Conservation (phyloP, 2,888 invertebrate species). For the Serrognathus titanus region DNA sequence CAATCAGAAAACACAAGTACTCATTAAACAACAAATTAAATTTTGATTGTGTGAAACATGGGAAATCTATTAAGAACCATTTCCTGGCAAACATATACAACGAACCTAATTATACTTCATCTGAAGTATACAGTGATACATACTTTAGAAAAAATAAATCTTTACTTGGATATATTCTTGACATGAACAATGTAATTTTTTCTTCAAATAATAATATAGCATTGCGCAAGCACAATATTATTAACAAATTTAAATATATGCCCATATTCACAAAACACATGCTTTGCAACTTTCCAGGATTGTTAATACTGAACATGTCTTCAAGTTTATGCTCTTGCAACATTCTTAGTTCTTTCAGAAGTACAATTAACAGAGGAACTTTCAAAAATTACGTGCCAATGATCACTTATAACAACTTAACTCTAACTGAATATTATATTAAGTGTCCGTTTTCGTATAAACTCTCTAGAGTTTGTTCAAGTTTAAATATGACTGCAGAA, state of each 20-base stretch:
- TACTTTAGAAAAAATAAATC: slow-evolving; percentile 35
- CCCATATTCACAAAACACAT: slow-evolving; percentile 8
- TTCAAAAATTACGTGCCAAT: slow-evolving; percentile 23
- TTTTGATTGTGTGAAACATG: slow-evolving; percentile 28
- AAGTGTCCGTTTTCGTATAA: slow-evolving; percentile 16
- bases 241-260: slow-evolving; percentile 12
- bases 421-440: slow-evolving; percentile 20
- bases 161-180: slow-evolving; percentile 18
- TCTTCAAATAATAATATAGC: slow-evolving; percentile 12
- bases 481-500: slow-evolving; percentile 19
- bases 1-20: slow-evolving; percentile 19
- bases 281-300: slow-evolving; percentile 12
- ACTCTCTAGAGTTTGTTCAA: slow-evolving; percentile 19
- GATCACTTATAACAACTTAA: slow-evolving; percentile 18
- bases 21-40: slow-evolving; percentile 24
- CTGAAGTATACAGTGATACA: slow-evolving; percentile 33
- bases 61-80: slow-evolving; percentile 7
- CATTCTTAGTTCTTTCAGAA: slow-evolving; percentile 7
- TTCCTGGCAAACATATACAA: slow-evolving; percentile 8
- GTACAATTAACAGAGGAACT: slow-evolving; percentile 14
- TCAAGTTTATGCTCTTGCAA: slow-evolving; percentile 6
- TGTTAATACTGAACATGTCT: slow-evolving; percentile 8
- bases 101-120: not conserved
- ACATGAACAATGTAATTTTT: slow-evolving; percentile 1
- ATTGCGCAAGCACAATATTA: slow-evolving; percentile 3